Conservation (phyloP, 2,113 vertebrate species). For the Craseonycteris thonglongyai region DNA sequence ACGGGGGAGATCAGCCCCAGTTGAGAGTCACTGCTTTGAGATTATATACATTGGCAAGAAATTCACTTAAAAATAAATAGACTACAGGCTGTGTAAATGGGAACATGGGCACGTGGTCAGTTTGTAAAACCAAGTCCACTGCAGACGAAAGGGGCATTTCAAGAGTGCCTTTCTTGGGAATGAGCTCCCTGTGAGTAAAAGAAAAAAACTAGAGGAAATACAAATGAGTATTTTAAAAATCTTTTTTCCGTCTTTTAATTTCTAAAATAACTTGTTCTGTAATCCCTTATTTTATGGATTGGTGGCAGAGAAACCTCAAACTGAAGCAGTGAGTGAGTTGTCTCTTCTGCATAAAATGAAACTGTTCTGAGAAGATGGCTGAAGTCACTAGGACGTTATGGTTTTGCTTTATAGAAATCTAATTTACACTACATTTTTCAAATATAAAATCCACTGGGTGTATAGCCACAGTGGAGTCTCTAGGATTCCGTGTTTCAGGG, state of each 20-base stretch:
- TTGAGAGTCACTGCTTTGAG: not conserved
- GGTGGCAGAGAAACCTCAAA: not conserved
- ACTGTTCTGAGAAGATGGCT: not conserved
- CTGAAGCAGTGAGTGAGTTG: not conserved
- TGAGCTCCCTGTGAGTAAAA: no score
- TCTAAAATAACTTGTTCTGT: not conserved
- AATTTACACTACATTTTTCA: not conserved
- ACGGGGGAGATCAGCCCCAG: not conserved
- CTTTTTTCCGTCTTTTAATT: not conserved
- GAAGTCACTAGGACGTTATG: not conserved
- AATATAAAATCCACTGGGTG: not conserved
- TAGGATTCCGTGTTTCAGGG: not conserved
- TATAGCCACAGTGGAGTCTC: not conserved
- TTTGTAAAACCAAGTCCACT: not conserved
- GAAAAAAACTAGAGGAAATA: not conserved
- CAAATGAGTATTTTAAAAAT: not conserved
- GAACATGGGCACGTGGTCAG: not conserved
- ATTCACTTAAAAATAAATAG: not conserved
- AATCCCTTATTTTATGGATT: not conserved
- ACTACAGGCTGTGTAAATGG: not conserved
- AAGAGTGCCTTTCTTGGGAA: not conserved
- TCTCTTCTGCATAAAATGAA: not conserved
- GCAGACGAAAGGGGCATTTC: not conserved
- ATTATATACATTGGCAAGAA: not conserved
- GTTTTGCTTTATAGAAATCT: slow-evolving; percentile 11